Evolutionary conservation across 2,888 invertebrate genomes (phyloP).

Genomic region (Dendrolimus pini): DNA sequence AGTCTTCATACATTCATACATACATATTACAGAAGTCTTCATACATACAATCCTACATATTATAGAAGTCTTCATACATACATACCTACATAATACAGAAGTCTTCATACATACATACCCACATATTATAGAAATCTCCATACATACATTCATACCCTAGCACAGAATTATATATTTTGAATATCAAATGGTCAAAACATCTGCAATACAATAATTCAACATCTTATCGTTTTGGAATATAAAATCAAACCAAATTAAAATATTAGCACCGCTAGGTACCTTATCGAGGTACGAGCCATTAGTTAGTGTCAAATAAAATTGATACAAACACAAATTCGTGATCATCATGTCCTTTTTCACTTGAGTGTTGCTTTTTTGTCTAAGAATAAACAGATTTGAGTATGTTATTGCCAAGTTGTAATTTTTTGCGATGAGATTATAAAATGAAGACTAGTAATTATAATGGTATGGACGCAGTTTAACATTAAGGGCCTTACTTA

Average conservation of each 20-base stretch:
- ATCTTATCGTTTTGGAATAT: background rate
- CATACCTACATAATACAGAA: too few relatives aligned
- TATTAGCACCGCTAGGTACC: constrained; percentile 8
- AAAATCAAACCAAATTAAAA: constrained; percentile 5
- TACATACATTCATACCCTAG: too few relatives aligned
- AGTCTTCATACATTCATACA: too few relatives aligned
- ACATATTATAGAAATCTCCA: too few relatives aligned
- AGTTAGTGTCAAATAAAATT: constrained; percentile 44
- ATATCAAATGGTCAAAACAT: background rate
- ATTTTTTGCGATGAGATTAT: too few relatives aligned
- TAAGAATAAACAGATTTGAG: constrained; percentile 17
- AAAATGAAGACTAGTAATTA: too few relatives aligned
- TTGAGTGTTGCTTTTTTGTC: constrained; percentile 51
- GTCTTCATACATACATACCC: too few relatives aligned
- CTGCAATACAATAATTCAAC: background rate
- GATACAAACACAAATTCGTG: constrained; percentile 32
- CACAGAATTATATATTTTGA: background rate
- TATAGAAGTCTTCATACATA: too few relatives aligned
- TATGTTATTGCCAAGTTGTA: constrained; percentile 3
- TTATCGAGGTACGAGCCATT: constrained; percentile 29
- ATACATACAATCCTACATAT: too few relatives aligned
- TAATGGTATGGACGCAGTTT: too few relatives aligned
- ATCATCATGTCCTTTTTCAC: constrained; percentile 34
- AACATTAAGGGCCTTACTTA: too few relatives aligned
- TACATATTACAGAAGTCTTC: too few relatives aligned